These are phyloP conservation scores for Congeria kusceri DNA, from an alignment of 2,888 invertebrate species.

Conservation along the genomic window DNA sequence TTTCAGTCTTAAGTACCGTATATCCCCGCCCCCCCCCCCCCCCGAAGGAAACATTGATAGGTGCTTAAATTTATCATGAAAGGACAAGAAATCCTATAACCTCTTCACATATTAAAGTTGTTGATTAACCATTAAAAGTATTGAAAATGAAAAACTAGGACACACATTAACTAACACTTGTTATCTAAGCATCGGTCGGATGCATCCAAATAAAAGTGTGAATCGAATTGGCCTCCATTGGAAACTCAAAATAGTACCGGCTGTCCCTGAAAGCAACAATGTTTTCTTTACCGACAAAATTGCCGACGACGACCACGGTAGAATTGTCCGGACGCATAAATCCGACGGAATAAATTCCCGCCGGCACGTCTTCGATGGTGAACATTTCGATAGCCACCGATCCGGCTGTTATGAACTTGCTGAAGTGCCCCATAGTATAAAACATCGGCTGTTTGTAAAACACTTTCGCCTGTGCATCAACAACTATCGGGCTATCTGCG, in stretches of 20 bases:
- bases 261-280: constrained; percentile 27
- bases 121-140: no score
- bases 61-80: no score
- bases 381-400: constrained; percentile 29
- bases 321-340: constrained; percentile 36
- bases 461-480: constrained; percentile 87
- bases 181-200: background rate
- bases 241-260: constrained; percentile 2
- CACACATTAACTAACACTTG: no score
- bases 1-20: no score
- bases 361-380: background rate
- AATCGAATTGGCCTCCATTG: constrained; percentile 25
- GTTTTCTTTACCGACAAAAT: constrained; percentile 11
- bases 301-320: constrained; percentile 26
- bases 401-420: constrained; percentile 71
- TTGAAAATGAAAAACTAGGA: no score
- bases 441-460: constrained; percentile 96
- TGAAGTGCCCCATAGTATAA: constrained; percentile 92
- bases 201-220: constrained; percentile 37
- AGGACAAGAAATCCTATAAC: no score
- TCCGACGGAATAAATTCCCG: constrained; percentile 9
- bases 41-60: no score
- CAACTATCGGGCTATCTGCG: constrained; percentile 92
- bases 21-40: no score
- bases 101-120: no score